A percentile compares a stretch with the other conserved stretches of the same genome.
phyloP scores from a whole-genome alignment of 2,113 vertebrate species.

The Gorilla gorilla region DNA sequence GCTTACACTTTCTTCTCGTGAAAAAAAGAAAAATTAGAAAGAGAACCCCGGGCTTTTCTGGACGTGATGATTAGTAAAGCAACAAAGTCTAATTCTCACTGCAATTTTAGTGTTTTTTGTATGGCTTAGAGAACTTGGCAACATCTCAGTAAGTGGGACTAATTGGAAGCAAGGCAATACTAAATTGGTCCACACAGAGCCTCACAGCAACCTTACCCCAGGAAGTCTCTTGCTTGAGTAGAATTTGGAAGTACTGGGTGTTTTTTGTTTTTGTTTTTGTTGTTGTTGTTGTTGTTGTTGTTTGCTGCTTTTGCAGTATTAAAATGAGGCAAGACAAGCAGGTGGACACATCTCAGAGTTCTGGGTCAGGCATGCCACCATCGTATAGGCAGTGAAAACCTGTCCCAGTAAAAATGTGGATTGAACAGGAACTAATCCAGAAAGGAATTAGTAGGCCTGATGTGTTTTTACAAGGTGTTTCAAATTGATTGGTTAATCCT shows the following conservation, averaged over 20 bases:
- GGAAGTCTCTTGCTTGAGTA: background rate
- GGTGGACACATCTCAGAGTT: background rate
- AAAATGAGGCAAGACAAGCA: background rate
- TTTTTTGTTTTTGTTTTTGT: too few species aligned
- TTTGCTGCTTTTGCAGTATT: conserved; percentile 2
- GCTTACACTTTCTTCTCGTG: background rate
- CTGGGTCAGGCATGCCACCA: background rate
- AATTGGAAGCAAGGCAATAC: background rate
- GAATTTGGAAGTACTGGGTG: background rate
- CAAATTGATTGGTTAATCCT: conserved; percentile 59
- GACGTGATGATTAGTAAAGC: background rate
- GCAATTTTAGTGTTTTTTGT: background rate
- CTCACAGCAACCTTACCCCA: background rate
- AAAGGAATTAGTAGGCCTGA: conserved; percentile 3
- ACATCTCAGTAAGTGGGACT: background rate
- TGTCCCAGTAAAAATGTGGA: background rate
- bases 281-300: background rate
- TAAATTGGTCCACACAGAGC: background rate
- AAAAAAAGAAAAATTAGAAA: background rate
- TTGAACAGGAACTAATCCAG: background rate
- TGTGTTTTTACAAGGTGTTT: conserved; percentile 65
- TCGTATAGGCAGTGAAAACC: background rate
- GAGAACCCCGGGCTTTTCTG: background rate
- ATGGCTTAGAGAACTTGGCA: background rate
- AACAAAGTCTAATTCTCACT: background rate